These are phyloP conservation scores for Fabriciana adippe DNA, from an alignment of 2,888 invertebrate species.

Conservation along the genomic window DNA sequence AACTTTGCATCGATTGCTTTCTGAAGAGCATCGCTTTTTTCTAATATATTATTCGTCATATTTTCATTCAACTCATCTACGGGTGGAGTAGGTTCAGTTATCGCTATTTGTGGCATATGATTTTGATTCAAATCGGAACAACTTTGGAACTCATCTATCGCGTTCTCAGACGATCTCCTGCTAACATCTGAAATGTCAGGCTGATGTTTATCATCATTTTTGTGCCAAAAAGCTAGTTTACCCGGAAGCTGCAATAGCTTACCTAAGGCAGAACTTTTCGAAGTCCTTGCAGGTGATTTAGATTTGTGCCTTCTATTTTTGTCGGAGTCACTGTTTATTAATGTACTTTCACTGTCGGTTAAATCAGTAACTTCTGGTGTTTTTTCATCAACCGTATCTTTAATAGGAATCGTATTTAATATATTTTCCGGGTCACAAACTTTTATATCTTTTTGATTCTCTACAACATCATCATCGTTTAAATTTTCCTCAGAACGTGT, in stretches of 20 bases:
- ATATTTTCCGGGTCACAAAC: neutral
- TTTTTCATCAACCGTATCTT: neutral
- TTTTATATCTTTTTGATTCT: neutral
- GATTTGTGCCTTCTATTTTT: slow-evolving; percentile 67
- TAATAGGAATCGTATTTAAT: neutral
- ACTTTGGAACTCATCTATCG: slow-evolving; percentile 60
- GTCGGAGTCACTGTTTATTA: neutral
- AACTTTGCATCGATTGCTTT: slow-evolving; percentile 72
- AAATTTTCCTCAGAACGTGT: neutral
- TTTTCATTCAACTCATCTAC: slow-evolving; percentile 48
- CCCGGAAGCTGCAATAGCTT: slow-evolving; percentile 80
- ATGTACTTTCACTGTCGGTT: slow-evolving; percentile 28
- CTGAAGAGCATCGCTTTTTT: slow-evolving; percentile 69
- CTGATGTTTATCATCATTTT: slow-evolving; percentile 65
- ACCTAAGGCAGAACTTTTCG: slow-evolving; percentile 65
- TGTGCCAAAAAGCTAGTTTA: slow-evolving; percentile 82
- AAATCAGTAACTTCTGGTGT: slow-evolving; percentile 3
- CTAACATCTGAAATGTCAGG: slow-evolving; percentile 61
- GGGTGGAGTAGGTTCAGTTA: slow-evolving; percentile 51
- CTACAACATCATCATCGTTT: neutral
- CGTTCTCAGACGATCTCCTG: slow-evolving; percentile 63
- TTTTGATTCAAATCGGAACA: slow-evolving; percentile 50
- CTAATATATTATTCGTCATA: slow-evolving; percentile 61
- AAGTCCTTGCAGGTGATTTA: slow-evolving; percentile 61
- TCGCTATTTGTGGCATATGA: slow-evolving; percentile 39